Percentiles rank a stretch among this genome's conserved stretches.
phyloP scores from a whole-genome alignment of 1,140 invertebrate genomes.

The Leguminivora glycinivorella region DNA sequence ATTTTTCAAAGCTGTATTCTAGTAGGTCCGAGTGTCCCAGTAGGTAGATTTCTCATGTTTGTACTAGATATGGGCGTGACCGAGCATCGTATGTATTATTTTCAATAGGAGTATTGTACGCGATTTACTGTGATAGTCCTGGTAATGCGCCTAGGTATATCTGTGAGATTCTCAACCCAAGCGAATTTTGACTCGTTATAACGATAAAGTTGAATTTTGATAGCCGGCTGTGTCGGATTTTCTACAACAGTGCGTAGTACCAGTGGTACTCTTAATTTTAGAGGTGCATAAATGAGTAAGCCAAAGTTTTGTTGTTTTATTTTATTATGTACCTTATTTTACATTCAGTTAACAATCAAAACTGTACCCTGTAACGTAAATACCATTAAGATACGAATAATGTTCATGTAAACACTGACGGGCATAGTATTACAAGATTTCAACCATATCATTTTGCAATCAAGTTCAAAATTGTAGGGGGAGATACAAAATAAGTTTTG shows the following conservation, averaged over 20 bases:
- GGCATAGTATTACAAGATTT: too few species aligned
- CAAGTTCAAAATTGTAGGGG: too few species aligned
- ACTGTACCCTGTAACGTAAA: background rate
- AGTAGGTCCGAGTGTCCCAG: background rate
- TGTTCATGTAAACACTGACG: too few species aligned
- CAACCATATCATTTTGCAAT: too few species aligned
- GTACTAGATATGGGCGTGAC: conserved; percentile 32
- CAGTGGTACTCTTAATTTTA: conserved; percentile 28
- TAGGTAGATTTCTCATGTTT: conserved; percentile 36
- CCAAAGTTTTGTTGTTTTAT: conserved; percentile 30
- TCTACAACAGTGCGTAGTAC: conserved; percentile 33
- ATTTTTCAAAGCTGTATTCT: background rate
- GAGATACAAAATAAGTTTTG: background rate
- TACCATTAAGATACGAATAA: too few species aligned
- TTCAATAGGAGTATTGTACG: conserved; percentile 24
- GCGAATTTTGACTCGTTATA: conserved; percentile 5
- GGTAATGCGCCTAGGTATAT: conserved; percentile 31
- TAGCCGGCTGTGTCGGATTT: conserved; percentile 22
- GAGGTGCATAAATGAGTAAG: conserved; percentile 38
- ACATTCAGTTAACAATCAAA: background rate
- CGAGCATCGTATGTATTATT: conserved; percentile 18
- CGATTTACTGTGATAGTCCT: conserved; percentile 24
- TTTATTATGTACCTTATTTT: background rate
- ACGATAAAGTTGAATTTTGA: conserved; percentile 24
- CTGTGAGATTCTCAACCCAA: conserved; percentile 20